A percentile compares a stretch with the other conserved stretches of the same genome.
These are phyloP conservation scores for Aegotheles bennettii DNA, from an alignment of 2,113 vertebrate species.

Conservation along the genomic window DNA sequence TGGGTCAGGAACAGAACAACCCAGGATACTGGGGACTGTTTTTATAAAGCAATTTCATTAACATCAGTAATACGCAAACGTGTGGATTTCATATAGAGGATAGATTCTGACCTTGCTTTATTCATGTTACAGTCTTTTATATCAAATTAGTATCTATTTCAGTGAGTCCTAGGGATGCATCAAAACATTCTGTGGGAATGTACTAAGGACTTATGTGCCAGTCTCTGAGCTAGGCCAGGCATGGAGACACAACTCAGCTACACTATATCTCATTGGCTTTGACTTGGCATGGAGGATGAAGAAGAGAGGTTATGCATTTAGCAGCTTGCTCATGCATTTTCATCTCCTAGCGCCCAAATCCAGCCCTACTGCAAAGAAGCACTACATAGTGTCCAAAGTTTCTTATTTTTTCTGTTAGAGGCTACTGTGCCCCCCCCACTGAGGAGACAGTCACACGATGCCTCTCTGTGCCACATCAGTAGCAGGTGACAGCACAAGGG, in stretches of 20 bases:
- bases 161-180: background rate
- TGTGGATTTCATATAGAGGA: background rate
- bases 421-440: background rate
- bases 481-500: background rate
- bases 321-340: background rate
- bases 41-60: background rate
- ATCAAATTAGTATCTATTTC: background rate
- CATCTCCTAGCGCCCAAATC: background rate
- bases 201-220: background rate
- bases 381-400: background rate
- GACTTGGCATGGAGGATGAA: background rate
- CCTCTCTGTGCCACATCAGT: background rate
- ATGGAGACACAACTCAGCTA: background rate
- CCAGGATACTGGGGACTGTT: background rate
- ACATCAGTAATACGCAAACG: background rate
- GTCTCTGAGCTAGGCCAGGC: background rate
- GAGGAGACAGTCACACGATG: fast-evolving
- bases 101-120: background rate
- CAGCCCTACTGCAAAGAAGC: background rate
- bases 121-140: background rate
- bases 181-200: background rate
- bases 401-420: background rate
- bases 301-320: background rate
- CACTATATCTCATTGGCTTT: background rate
- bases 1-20: background rate